Base-by-base conservation (phyloP, 2,888 invertebrate species). In the Noctuana brunneofusca region DNA sequence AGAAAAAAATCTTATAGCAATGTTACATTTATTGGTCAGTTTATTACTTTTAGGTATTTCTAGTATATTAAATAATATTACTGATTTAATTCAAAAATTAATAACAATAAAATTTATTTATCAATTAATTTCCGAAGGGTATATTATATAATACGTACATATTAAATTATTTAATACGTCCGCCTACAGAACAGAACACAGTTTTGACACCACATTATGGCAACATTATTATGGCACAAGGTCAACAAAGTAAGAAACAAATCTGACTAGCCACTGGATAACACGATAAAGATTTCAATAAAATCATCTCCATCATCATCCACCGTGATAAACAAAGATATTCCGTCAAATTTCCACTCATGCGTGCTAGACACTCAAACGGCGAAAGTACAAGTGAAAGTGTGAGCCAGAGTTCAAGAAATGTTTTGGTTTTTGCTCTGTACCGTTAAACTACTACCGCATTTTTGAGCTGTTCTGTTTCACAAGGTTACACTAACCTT, bases 401-500 rank as follows among this genome's bases (percentile, higher is more conserved):
- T 63, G 32, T 43, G 32, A 56, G 63, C 43, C 63, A 52, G 50
- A 63, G 56, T 63, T 63, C 56, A 63, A 49, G 50, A 30, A n/a
- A n/a, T n/a, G n/a, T n/a, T n/a, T n/a, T n/a, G n/a, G 30, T 20
- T 27, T 50, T 41, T 43, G 30, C 50, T 32, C 16, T 9, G 32
- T 50, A 43, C 58, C 46, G 43, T 22, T 53, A 41, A 53, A 53
- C 49, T 50, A 32, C 43, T 46, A 30, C 53, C 32, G 46, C 41
- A 57, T 63, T 52, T 24, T 48, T 38, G 20, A 58, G 46, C 49
- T 11, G 18, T 59, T 43, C 32, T 60, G 18, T 43, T 43, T 62
- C 58, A 53, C 81, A 84, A 82, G 81, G 83, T 79, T 78, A 71
- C 75, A 71, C 66, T 74, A 70, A 76, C 78, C 77, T 75, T 80